Percentiles rank a stretch among this genome's conserved stretches.
These are phyloP conservation scores for Paramormyrops hopkinsi DNA, from an alignment of 2,797 vertebrate species.

Conservation along the genomic window DNA sequence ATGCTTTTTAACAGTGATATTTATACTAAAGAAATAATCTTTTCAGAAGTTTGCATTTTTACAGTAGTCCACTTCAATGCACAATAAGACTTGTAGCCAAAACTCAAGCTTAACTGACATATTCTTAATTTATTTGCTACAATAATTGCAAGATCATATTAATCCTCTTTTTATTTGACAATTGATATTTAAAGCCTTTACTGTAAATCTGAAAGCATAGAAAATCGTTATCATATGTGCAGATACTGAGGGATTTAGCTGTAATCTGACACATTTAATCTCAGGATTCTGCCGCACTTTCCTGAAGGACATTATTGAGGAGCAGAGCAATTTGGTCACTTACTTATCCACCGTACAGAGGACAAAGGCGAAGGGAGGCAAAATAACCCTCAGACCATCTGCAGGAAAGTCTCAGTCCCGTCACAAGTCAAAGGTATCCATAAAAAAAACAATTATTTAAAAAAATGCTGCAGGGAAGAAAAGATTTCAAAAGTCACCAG, in stretches of 20 bases:
- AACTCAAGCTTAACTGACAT: background rate
- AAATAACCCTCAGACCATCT: background rate
- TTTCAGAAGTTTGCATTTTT: background rate
- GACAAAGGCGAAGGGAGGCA: background rate
- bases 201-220: background rate
- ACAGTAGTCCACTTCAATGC: background rate
- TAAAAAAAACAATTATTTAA: background rate
- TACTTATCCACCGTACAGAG: constrained; percentile 15
- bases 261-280: background rate
- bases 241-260: constrained; percentile 7
- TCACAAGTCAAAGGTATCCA: background rate
- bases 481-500: background rate
- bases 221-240: constrained; percentile 1
- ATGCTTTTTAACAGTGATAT: background rate
- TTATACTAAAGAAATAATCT: background rate
- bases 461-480: background rate
- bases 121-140: background rate
- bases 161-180: constrained; percentile 4
- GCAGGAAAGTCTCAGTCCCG: background rate
- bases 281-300: background rate
- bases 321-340: constrained; percentile 22
- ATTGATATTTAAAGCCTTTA: constrained; percentile 4
- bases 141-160: background rate
- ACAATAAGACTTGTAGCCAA: background rate
- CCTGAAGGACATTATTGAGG: constrained; percentile 4